Conservation (phyloP, 1,140 invertebrate species). For the Psilanteris sp. region DNA sequence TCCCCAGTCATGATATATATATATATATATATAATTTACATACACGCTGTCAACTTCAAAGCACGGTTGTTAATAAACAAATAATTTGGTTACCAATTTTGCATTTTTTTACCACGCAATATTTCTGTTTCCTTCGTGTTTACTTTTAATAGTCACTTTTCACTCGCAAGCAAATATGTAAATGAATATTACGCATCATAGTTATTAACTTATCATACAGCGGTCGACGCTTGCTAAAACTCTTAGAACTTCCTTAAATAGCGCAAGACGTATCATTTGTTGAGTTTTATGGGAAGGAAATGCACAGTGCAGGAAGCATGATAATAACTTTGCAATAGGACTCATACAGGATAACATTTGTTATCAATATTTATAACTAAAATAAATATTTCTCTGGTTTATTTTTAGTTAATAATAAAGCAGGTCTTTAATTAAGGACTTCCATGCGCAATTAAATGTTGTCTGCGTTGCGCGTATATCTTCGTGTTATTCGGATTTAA, state of each 20-base stretch:
- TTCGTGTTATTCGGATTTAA: no score
- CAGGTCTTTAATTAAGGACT: no score
- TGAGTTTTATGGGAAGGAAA: slow-evolving; percentile 40
- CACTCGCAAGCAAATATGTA: slow-evolving; percentile 31
- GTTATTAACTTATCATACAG: slow-evolving; percentile 51
- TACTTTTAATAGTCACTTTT: slow-evolving; percentile 21
- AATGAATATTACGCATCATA: slow-evolving; percentile 42
- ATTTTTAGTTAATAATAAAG: no score
- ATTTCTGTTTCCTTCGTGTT: no score
- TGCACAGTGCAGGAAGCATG: slow-evolving; percentile 25
- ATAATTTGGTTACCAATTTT: no score
- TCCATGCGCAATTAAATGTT: no score
- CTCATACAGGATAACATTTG: slow-evolving; percentile 8
- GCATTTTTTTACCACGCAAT: no score
- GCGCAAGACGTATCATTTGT: slow-evolving; percentile 31
- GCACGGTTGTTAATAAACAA: no score
- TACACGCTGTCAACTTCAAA: no score
- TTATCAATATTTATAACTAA: slow-evolving; percentile 23
- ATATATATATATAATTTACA: no score
- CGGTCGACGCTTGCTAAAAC: slow-evolving; percentile 18
- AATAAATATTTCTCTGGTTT: background rate
- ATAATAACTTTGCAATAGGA: slow-evolving; percentile 34
- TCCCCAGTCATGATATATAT: no score
- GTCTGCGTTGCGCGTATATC: no score
- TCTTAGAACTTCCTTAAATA: slow-evolving; percentile 40